These are phyloP conservation scores for Drosophila longiperda DNA, from an alignment of 2,888 invertebrate species.

Conservation along the genomic window DNA sequence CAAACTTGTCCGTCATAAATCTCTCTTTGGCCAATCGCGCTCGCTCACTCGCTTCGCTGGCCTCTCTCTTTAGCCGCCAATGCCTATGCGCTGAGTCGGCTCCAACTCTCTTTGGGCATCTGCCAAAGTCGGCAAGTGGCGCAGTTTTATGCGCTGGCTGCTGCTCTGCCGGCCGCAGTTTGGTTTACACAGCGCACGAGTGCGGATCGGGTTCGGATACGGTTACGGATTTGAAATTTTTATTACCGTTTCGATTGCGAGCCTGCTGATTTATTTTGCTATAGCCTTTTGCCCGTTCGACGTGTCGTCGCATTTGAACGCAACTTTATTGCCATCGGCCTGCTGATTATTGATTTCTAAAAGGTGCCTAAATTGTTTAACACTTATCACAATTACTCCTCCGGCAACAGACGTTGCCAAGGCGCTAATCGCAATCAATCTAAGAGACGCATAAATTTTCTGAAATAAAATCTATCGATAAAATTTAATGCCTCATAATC, in stretches of 20 bases:
- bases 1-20: slow-evolving; percentile 76
- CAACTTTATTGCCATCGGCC: slow-evolving; percentile 21
- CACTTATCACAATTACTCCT: slow-evolving; percentile 37
- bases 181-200: slow-evolving; percentile 78
- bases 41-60: slow-evolving; percentile 20
- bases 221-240: slow-evolving; percentile 42
- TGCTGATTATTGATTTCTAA: slow-evolving; percentile 43
- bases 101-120: slow-evolving; percentile 49
- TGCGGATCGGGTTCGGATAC: slow-evolving; percentile 64
- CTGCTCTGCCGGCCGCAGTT: slow-evolving; percentile 79
- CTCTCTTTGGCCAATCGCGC: slow-evolving; percentile 60
- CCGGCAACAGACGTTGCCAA: slow-evolving; percentile 21
- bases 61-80: slow-evolving; percentile 26
- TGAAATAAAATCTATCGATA: slow-evolving; percentile 44
- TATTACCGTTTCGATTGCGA: slow-evolving; percentile 36
- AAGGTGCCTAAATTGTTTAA: slow-evolving; percentile 55
- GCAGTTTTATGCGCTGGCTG: slow-evolving; percentile 79
- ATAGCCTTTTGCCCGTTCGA: slow-evolving; percentile 13
- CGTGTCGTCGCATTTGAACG: slow-evolving; percentile 25
- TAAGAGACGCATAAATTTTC: slow-evolving; percentile 52
- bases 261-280: slow-evolving; percentile 20
- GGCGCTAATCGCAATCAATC: slow-evolving; percentile 60
- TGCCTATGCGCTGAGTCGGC: slow-evolving; percentile 17
- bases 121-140: slow-evolving; percentile 59
- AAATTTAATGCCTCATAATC: slow-evolving; percentile 36